phyloP scores from a whole-genome alignment of 2,797 vertebrate genomes.

The Notoglanidium macrostoma region DNA sequence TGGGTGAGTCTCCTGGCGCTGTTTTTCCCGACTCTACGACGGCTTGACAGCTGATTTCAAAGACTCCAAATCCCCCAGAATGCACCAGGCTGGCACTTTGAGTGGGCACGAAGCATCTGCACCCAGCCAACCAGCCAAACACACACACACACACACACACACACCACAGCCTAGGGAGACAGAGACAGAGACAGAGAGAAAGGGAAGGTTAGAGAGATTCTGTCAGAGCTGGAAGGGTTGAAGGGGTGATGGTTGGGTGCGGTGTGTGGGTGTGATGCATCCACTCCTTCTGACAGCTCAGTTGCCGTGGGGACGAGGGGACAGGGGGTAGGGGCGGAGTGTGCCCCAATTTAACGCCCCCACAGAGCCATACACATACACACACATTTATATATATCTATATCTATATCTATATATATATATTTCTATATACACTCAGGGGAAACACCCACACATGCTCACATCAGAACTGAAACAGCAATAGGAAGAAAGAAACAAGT shows the following conservation, averaged over 20 bases:
- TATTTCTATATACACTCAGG: constrained; percentile 8
- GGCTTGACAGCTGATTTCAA: constrained; percentile 73
- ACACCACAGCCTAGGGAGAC: constrained; percentile 49
- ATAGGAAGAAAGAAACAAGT: neutral
- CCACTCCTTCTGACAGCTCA: constrained; percentile 52
- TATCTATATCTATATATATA: neutral
- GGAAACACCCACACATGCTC: constrained; percentile 48
- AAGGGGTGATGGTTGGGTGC: constrained; percentile 44
- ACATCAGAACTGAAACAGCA: constrained; percentile 33
- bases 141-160: neutral
- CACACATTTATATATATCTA: neutral
- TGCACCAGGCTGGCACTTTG: constrained; percentile 54
- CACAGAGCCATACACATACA: constrained; percentile 37
- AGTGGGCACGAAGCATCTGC: constrained; percentile 58
- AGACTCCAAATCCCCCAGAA: constrained; percentile 59
- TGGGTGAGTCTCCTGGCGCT: constrained; percentile 77
- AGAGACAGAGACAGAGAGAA: constrained; percentile 22
- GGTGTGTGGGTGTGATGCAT: constrained; percentile 32
- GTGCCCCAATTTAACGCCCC: constrained; percentile 53
- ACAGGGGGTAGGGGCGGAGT: constrained; percentile 38
- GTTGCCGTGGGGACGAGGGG: constrained; percentile 37
- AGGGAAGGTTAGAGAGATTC: constrained; percentile 41
- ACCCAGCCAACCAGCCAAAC: constrained; percentile 51
- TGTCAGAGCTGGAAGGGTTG: constrained; percentile 46
- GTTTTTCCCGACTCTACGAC: constrained; percentile 54